Percentiles rank a stretch among this genome's conserved stretches.
These are phyloP conservation scores for Nanorana parkeri DNA, from an alignment of 2,113 vertebrate genomes.

Conservation along the genomic window DNA sequence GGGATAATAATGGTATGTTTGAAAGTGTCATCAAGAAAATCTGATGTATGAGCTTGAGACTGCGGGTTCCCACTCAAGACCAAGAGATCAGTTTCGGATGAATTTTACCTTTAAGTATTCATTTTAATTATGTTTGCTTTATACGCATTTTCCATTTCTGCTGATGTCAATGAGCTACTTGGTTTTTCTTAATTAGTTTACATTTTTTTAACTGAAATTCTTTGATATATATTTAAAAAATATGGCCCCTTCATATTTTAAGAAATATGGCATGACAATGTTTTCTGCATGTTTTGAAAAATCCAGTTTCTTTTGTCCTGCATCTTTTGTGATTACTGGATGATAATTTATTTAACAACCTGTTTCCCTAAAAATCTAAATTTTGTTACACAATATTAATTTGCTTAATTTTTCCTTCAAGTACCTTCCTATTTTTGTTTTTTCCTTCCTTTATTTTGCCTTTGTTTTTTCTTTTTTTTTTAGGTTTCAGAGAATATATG, in stretches of 20 bases:
- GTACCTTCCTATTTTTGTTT: slow-evolving; percentile 75
- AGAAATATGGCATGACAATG: not conserved
- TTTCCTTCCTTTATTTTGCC: slow-evolving; percentile 79
- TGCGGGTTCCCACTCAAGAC: too few species aligned
- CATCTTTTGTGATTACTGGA: slow-evolving; percentile 7
- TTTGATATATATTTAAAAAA: not conserved
- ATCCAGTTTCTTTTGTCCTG: slow-evolving; percentile 3
- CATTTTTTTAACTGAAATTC: not conserved
- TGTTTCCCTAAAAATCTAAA: slow-evolving; percentile 24
- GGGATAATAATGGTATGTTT: too few species aligned
- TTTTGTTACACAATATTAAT: slow-evolving; percentile 58
- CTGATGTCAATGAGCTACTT: not conserved
- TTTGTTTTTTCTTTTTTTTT: slow-evolving; percentile 75
- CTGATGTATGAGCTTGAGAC: too few species aligned
- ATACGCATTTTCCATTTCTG: not conserved
- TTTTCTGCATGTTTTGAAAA: slow-evolving; percentile 20
- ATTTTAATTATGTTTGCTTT: not conserved
- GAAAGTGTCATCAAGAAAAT: too few species aligned
- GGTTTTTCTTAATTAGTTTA: not conserved
- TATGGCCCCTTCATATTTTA: slow-evolving; percentile 1
- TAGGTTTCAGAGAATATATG: slow-evolving; percentile 90
- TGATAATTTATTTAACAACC: slow-evolving; percentile 4
- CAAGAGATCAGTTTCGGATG: not conserved
- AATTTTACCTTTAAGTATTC: not conserved
- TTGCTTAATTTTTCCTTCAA: slow-evolving; percentile 67